Conservation (phyloP, 2,797 vertebrate species). For the Girardinus metallicus region DNA sequence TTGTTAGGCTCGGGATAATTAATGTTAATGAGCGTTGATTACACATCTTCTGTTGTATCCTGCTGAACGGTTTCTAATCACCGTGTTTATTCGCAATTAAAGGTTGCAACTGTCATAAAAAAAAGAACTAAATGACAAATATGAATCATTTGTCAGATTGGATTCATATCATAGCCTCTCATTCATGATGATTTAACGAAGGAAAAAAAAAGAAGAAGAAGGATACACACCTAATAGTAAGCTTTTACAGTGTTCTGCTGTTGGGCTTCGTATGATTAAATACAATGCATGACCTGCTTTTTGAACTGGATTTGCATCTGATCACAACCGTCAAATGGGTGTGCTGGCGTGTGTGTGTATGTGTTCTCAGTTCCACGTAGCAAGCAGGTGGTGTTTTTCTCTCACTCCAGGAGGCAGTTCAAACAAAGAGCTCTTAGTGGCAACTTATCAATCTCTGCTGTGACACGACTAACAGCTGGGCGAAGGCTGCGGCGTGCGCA, state of each 20-base stretch:
- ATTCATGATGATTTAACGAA: not conserved
- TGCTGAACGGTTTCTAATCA: conserved; percentile 34
- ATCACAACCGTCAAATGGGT: conserved; percentile 28
- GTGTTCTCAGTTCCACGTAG: conserved; percentile 33
- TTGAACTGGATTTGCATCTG: conserved; percentile 27
- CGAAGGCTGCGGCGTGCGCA: conserved; percentile 42
- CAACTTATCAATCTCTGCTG: conserved; percentile 73
- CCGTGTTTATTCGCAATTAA: conserved; percentile 30
- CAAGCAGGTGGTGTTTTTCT: conserved; percentile 93
- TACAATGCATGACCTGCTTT: conserved; percentile 18
- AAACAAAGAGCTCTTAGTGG: conserved; percentile 75
- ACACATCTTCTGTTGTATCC: conserved; percentile 19
- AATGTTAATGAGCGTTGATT: conserved; percentile 36
- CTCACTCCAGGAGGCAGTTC: conserved; percentile 79
- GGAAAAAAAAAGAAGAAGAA: not conserved
- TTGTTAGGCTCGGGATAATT: conserved; percentile 30
- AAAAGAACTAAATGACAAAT: conserved; percentile 12
- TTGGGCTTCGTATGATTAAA: not conserved
- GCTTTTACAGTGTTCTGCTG: not conserved
- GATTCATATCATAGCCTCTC: conserved; percentile 2
- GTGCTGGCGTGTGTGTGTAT: conserved; percentile 24
- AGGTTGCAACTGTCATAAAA: conserved; percentile 29
- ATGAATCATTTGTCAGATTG: conserved; percentile 15
- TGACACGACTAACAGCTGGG: conserved; percentile 65
- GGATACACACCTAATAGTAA: not conserved